Evolutionary conservation across 1,140 invertebrate species (phyloP), one percentile per base, ranked within the genome.

Genomic region (Formica selysi): DNA sequence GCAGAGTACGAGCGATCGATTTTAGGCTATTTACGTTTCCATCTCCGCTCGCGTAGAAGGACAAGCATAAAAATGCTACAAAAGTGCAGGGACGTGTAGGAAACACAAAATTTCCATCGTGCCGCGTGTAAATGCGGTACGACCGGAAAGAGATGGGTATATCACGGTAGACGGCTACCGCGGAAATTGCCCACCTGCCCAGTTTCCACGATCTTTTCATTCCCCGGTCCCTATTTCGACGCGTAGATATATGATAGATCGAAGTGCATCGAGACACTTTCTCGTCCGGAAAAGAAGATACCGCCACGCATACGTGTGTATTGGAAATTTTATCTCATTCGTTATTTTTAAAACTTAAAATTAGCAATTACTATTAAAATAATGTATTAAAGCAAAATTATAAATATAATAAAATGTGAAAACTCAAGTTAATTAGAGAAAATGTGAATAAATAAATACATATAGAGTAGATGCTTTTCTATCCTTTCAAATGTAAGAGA

Each of bases 201-300:
- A 64, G 74, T 87, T 88, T 86, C 76, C 87, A 86, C 79, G 87
- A 88, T 86, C 76, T 57, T 76, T 86, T 71, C 85, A 86, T 87
- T 54, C 76, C 85, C 51, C 38, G 59, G 68, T 76, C 67, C 41
- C 29, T 78, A 83, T 83, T 83, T 83, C 68, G 29, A 59, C 54
- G 62, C 48, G 62, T 76, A 67, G 68, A 81, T 80, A 44, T 87
- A 86, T 74, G 68, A 81, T 80, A 76, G 70, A 88, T 74, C 65
- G 85, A 64, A 73, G 51, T 83, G 62, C 38, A 44, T 86, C 29
- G 22, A 44, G 62, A 10, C 11, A 83, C 76, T 74, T 83, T 81
- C 54, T 44, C 76, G 16, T n/a, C 8, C 22, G 3, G 76, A 68
- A 62, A 76, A 83, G 54, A 26, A 59, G 51, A 83, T 83, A 74